phyloP scores from a whole-genome alignment of 2,113 vertebrate genomes.

The Rhinoptilus africanus region DNA sequence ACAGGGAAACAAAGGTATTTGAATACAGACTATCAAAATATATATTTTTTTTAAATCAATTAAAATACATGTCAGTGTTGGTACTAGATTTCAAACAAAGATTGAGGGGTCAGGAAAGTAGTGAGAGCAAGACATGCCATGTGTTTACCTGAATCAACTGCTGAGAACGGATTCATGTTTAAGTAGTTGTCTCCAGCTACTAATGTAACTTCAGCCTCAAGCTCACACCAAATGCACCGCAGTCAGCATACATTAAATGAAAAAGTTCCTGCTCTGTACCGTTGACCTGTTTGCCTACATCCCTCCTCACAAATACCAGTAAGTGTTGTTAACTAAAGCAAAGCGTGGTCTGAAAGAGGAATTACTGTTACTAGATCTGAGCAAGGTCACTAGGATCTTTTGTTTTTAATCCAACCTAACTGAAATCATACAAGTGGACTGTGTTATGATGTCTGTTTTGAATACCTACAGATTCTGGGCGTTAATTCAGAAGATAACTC shows the following conservation, averaged over 20 bases:
- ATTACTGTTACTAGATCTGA: constrained; percentile 12
- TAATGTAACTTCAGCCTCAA: neutral
- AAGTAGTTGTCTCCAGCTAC: neutral
- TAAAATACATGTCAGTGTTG: neutral
- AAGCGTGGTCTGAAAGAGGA: neutral
- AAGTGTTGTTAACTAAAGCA: neutral
- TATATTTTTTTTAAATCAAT: neutral
- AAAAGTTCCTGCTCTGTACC: neutral
- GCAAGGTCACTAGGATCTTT: neutral
- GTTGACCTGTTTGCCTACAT: neutral
- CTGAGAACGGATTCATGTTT: rapidly evolving
- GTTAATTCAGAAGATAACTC: neutral
- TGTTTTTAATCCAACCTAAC: constrained; percentile 24
- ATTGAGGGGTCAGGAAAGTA: neutral
- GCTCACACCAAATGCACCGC: neutral
- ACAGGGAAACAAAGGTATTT: neutral
- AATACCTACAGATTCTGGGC: neutral
- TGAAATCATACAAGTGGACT: neutral
- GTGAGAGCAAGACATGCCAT: neutral
- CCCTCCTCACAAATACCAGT: neutral
- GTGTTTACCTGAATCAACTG: neutral
- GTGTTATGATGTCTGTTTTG: neutral
- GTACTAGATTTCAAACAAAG: neutral
- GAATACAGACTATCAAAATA: neutral
- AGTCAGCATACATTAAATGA: neutral